These are phyloP conservation scores for Syrmaticus mikado DNA, from an alignment of 2,113 vertebrate species.

Conservation along the genomic window DNA sequence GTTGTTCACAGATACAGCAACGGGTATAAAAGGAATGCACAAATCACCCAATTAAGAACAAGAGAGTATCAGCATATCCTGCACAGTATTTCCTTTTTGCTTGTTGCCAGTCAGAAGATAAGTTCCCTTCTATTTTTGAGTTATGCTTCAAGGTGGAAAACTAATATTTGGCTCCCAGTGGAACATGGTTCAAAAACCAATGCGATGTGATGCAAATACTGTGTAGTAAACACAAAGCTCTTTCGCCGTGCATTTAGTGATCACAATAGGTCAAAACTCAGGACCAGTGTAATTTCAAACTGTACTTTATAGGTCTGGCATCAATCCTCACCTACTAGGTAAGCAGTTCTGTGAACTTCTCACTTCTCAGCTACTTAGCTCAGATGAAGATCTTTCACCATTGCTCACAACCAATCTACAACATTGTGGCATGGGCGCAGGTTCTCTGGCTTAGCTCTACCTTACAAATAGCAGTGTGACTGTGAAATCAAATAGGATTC, in stretches of 20 bases:
- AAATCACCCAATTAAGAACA: background rate
- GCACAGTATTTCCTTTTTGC: background rate
- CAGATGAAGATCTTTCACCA: background rate
- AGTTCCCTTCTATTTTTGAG: background rate
- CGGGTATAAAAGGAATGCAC: background rate
- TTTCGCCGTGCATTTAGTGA: accelerated
- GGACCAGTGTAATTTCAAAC: background rate
- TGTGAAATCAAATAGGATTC: background rate
- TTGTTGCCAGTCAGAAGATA: background rate
- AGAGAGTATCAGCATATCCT: background rate
- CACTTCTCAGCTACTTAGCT: background rate
- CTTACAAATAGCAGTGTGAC: background rate
- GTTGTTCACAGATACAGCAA: background rate
- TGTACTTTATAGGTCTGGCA: background rate
- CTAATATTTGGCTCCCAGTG: background rate
- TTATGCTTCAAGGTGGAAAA: background rate
- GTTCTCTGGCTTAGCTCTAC: background rate
- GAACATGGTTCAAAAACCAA: too few relatives aligned
- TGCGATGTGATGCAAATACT: background rate
- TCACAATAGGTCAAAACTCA: background rate
- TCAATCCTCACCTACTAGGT: background rate
- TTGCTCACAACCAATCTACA: background rate
- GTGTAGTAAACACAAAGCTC: background rate
- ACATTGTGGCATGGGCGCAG: background rate
- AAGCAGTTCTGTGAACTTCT: background rate